A percentile compares a stretch with the other conserved stretches of the same genome.
Evolutionary conservation across 2,797 vertebrate genomes (phyloP).

Genomic region (Pangasius larnaudii): DNA sequence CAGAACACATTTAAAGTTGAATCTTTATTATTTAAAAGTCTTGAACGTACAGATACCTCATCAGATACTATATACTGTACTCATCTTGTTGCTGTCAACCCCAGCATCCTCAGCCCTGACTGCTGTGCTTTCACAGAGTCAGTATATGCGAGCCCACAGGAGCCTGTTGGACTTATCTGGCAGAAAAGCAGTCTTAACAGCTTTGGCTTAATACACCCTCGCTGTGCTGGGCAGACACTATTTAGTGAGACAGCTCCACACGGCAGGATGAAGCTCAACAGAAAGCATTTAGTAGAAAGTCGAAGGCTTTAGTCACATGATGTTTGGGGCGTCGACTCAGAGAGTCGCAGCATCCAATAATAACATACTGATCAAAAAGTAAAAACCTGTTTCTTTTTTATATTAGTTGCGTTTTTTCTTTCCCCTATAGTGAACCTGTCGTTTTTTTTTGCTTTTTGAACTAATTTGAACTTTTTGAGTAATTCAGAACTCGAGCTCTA

Average conservation of each 20-base stretch:
- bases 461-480: not conserved
- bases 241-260: slow-evolving; percentile 57
- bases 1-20: not conserved
- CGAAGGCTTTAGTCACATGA: slow-evolving; percentile 57
- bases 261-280: slow-evolving; percentile 58
- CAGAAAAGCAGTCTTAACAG: slow-evolving; percentile 64
- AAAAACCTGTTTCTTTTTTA: not conserved
- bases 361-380: not conserved
- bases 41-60: not conserved
- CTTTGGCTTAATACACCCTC: slow-evolving; percentile 68
- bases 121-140: slow-evolving; percentile 17
- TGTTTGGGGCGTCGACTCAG: slow-evolving; percentile 58
- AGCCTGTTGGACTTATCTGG: slow-evolving; percentile 58
- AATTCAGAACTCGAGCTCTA: not conserved
- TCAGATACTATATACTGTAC: not conserved
- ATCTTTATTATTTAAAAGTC: not conserved
- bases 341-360: slow-evolving; percentile 46
- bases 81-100: slow-evolving; percentile 12
- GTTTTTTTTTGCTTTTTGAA: not conserved
- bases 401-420: not conserved
- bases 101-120: slow-evolving; percentile 7
- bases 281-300: slow-evolving; percentile 46
- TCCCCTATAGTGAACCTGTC: not conserved
- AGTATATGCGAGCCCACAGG: slow-evolving; percentile 43
- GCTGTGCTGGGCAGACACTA: slow-evolving; percentile 70